phyloP scores from a whole-genome alignment of 2,113 vertebrate species.

The Etheostoma cragini region DNA sequence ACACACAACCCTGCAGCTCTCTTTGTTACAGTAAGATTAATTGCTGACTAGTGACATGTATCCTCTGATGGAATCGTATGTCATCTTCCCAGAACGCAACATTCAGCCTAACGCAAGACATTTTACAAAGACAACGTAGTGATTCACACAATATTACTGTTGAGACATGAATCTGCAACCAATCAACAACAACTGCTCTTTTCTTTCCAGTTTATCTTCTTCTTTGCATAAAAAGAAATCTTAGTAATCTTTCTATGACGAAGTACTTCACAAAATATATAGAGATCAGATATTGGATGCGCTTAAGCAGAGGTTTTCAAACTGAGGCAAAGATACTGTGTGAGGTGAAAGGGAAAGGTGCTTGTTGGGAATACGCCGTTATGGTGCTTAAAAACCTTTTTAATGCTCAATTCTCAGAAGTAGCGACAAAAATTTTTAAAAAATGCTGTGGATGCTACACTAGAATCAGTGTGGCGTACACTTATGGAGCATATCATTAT shows the following conservation, averaged over 20 bases:
- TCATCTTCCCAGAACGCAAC: conserved; percentile 23
- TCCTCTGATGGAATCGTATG: conserved; percentile 27
- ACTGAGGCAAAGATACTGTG: neutral
- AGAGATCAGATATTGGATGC: neutral
- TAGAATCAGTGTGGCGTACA: neutral
- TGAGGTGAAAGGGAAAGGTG: neutral
- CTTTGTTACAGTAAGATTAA: neutral
- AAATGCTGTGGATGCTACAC: no score
- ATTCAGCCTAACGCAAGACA: neutral
- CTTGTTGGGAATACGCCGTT: neutral
- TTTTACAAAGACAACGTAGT: neutral
- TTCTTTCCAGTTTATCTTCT: neutral
- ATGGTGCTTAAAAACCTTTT: neutral
- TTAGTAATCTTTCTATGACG: neutral
- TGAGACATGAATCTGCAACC: neutral
- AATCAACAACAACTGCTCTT: neutral
- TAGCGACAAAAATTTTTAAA: no score
- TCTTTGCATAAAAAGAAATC: neutral
- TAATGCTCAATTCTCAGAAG: neutral
- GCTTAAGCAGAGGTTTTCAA: neutral
- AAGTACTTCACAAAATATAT: neutral
- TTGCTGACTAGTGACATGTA: neutral
- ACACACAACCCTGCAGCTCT: neutral
- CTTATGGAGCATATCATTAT: neutral
- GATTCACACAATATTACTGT: conserved; percentile 9